Evolutionary conservation across 2,113 vertebrate species (phyloP).

Genomic region (Lagenorhynchus albirostris): DNA sequence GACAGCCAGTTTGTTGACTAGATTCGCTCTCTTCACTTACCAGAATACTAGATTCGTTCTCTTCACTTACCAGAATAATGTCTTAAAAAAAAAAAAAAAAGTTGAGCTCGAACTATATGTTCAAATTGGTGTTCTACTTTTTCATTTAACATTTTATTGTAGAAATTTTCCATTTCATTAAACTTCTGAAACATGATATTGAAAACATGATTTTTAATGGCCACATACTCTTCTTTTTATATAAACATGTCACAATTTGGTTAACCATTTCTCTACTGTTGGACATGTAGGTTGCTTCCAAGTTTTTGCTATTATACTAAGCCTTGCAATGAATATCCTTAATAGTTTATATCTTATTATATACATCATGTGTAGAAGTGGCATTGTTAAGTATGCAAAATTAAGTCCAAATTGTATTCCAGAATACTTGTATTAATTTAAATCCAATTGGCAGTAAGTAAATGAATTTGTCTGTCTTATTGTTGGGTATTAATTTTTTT

Average conservation of each 20-base stretch:
- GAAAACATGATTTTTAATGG: slow-evolving; percentile 31
- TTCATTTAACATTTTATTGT: slow-evolving; percentile 21
- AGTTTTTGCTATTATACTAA: slow-evolving; percentile 17
- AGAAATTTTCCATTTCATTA: slow-evolving; percentile 31
- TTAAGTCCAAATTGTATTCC: neutral
- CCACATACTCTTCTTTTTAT: neutral
- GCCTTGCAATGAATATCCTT: neutral
- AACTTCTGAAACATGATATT: slow-evolving; percentile 5
- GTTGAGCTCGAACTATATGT: neutral
- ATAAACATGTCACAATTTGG: neutral
- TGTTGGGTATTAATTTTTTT: neutral
- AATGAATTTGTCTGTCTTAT: slow-evolving; percentile 2
- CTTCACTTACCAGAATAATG: neutral
- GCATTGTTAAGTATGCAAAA: neutral
- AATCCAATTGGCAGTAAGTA: neutral
- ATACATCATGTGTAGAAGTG: neutral
- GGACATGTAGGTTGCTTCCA: neutral
- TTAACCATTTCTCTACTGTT: neutral
- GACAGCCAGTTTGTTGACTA: neutral
- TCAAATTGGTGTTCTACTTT: neutral
- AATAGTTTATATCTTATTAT: neutral
- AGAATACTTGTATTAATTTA: slow-evolving; percentile 16
- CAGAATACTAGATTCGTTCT: neutral
- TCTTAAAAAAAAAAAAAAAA: neutral
- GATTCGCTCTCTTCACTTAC: neutral